These are phyloP conservation scores for Drosophila lacertosa DNA, from an alignment of 1,140 invertebrate genomes.

Conservation along the genomic window DNA sequence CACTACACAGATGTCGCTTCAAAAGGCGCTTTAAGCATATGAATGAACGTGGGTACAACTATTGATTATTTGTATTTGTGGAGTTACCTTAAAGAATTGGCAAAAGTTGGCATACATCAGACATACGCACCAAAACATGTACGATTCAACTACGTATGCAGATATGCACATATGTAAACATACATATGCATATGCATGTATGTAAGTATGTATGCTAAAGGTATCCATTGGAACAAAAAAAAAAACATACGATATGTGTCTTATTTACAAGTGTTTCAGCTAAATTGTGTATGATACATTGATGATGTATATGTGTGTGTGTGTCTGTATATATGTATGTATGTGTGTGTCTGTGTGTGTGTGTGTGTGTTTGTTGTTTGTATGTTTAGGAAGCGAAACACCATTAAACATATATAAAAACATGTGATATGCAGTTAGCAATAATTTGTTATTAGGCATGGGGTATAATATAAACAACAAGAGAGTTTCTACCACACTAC, in stretches of 20 bases:
- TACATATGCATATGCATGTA: slow-evolving; percentile 33
- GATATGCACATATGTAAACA: not conserved
- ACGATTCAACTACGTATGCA: slow-evolving; percentile 23
- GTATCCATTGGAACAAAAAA: slow-evolving; percentile 33
- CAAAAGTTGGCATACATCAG: slow-evolving; percentile 33
- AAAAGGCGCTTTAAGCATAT: slow-evolving; percentile 38
- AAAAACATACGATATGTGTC: slow-evolving; percentile 13
- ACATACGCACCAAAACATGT: slow-evolving; percentile 29
- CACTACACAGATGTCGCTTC: slow-evolving; percentile 37
- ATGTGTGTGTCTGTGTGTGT: slow-evolving; percentile 13
- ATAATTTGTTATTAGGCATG: slow-evolving; percentile 7
- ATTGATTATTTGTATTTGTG: slow-evolving; percentile 33
- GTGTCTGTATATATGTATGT: slow-evolving; percentile 21
- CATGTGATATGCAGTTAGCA: slow-evolving; percentile 31
- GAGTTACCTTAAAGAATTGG: slow-evolving; percentile 26
- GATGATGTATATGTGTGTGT: slow-evolving; percentile 12
- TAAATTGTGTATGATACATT: slow-evolving; percentile 19
- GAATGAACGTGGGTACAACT: slow-evolving; percentile 37
- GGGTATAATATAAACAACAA: slow-evolving; percentile 21
- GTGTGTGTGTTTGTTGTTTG: slow-evolving; percentile 15
- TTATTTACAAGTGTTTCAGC: slow-evolving; percentile 39
- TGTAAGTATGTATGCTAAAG: slow-evolving; percentile 40
- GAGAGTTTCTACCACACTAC: slow-evolving; percentile 41
- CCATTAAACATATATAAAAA: slow-evolving; percentile 59
- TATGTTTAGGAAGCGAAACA: slow-evolving; percentile 40